These are phyloP conservation scores for Drosophila tropicalis DNA, from an alignment of 1,140 invertebrate species.

Conservation along the genomic window DNA sequence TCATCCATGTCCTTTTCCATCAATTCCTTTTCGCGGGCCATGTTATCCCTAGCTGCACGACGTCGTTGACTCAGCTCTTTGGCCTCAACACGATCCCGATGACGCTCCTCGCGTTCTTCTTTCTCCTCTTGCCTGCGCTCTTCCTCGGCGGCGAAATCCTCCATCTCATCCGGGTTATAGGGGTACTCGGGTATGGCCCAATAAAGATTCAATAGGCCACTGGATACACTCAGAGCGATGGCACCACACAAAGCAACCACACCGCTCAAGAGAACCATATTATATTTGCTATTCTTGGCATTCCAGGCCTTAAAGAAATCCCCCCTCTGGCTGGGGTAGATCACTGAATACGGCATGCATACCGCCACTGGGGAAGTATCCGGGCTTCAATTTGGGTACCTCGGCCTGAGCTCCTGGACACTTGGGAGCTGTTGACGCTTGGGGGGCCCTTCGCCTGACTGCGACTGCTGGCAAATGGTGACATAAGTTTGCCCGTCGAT, in stretches of 20 bases:
- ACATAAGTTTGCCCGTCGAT: constrained; percentile 19
- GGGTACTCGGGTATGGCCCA: constrained; percentile 54
- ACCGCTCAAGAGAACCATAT: constrained; percentile 49
- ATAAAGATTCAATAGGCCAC: constrained; percentile 19
- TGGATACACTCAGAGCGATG: not conserved
- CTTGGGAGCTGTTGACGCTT: constrained; percentile 22
- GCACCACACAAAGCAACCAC: constrained; percentile 34
- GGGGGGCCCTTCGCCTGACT: not conserved
- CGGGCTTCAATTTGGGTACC: constrained; percentile 25
- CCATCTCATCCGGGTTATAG: constrained; percentile 62
- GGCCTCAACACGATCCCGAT: constrained; percentile 47
- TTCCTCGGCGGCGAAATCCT: constrained; percentile 53
- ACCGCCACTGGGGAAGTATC: constrained; percentile 59
- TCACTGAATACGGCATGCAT: constrained; percentile 57
- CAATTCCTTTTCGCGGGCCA: constrained; percentile 60
- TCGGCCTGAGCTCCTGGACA: constrained; percentile 22
- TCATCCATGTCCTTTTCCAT: constrained; percentile 65
- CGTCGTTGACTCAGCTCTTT: constrained; percentile 54
- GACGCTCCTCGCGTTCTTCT: constrained; percentile 45
- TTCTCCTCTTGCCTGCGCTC: constrained; percentile 51
- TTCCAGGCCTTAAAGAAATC: constrained; percentile 52
- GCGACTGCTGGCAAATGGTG: not conserved
- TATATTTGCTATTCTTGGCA: constrained; percentile 62
- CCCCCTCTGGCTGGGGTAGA: constrained; percentile 52
- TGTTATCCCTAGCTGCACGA: constrained; percentile 58